Evolutionary conservation across 2,888 invertebrate species (phyloP).

Genomic region (Mimachlamys varia): DNA sequence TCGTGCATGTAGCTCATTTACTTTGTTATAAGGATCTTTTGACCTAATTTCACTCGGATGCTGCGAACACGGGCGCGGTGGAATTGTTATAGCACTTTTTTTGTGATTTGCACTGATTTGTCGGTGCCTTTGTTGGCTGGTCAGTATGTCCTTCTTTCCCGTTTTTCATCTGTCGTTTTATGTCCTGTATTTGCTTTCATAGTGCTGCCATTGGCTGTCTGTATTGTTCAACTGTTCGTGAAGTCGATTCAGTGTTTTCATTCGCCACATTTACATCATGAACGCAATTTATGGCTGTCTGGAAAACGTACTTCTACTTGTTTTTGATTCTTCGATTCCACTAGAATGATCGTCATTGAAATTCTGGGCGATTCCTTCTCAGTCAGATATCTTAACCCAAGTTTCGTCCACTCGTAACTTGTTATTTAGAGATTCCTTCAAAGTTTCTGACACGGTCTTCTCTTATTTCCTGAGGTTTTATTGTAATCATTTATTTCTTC

Average conservation of each 20-base stretch:
- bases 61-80: no score
- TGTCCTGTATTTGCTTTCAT: neutral
- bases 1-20: no score
- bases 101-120: neutral
- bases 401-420: neutral
- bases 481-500: neutral
- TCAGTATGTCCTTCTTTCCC: neutral
- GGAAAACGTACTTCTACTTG: neutral
- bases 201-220: neutral
- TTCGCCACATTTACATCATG: neutral
- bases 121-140: neutral
- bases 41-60: no score
- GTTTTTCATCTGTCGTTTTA: neutral
- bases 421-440: neutral
- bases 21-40: no score
- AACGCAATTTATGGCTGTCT: neutral
- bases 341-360: neutral
- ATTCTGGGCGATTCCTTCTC: neutral
- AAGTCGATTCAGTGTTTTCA: neutral
- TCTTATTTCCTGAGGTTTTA: neutral
- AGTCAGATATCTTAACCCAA: neutral
- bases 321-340: neutral
- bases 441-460: neutral
- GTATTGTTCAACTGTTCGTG: neutral
- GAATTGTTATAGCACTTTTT: neutral